A percentile compares a stretch with the other conserved stretches of the same genome.
Evolutionary conservation across 2,888 invertebrate genomes (phyloP).

Genomic region (Parascotia fuliginaria): DNA sequence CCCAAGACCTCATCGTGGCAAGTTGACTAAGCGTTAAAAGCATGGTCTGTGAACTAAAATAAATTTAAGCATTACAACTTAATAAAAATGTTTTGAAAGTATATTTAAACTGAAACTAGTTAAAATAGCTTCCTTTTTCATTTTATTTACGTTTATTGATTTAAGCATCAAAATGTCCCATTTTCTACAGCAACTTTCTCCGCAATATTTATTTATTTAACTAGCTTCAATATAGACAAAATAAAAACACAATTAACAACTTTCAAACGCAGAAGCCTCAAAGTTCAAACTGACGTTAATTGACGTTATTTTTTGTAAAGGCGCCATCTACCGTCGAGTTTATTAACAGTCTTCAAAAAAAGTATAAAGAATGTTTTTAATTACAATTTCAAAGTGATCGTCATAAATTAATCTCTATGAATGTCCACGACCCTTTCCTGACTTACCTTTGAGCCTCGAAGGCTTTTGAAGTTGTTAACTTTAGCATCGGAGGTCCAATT

Average conservation of each 20-base stretch:
- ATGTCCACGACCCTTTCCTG: conserved; percentile 27
- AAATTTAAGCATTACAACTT: too few species aligned
- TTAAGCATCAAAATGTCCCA: too few species aligned
- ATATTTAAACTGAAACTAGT: too few species aligned
- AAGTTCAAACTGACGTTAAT: conserved; percentile 27
- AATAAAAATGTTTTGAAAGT: too few species aligned
- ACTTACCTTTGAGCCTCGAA: conserved; percentile 32
- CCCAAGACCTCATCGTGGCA: too few species aligned
- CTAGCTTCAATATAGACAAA: conserved; percentile 4
- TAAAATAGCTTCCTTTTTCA: too few species aligned
- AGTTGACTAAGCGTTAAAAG: too few species aligned
- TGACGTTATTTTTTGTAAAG: conserved; percentile 24
- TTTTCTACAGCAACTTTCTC: neutral
- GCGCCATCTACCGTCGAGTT: conserved; percentile 17
- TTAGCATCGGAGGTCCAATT: conserved; percentile 28
- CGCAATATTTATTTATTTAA: neutral
- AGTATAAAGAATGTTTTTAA: conserved; percentile 36
- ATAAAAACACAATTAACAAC: conserved; percentile 18
- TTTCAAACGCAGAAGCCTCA: conserved; percentile 17
- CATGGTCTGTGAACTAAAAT: too few species aligned
- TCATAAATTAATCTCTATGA: conserved; percentile 49
- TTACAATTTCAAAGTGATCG: conserved; percentile 50
- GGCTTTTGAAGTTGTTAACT: conserved; percentile 34
- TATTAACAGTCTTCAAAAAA: conserved; percentile 30
- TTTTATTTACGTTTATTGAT: too few species aligned